A percentile compares a stretch with the other conserved stretches of the same genome.
These are phyloP conservation scores for Tinea pellionella DNA, from an alignment of 2,888 invertebrate genomes.

Conservation along the genomic window DNA sequence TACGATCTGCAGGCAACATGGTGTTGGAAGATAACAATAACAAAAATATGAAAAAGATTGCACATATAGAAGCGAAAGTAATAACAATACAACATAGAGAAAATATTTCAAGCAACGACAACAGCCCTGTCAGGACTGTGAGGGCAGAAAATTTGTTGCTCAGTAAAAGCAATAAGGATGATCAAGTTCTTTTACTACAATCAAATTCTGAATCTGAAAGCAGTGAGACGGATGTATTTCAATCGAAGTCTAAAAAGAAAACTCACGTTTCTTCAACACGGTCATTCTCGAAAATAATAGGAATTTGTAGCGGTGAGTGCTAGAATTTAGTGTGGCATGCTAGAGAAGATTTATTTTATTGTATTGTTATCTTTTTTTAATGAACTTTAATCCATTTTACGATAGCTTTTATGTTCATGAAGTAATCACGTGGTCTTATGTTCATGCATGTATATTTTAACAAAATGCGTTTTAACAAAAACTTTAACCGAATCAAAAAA, in stretches of 20 bases:
- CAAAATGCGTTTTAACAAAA: too few species aligned
- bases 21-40: neutral
- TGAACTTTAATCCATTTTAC: too few species aligned
- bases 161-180: neutral
- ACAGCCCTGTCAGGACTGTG: too few species aligned
- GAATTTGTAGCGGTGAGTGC: slow-evolving; percentile 50
- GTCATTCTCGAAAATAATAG: slow-evolving; percentile 44
- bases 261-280: slow-evolving; percentile 19
- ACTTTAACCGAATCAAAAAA: too few species aligned
- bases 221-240: neutral
- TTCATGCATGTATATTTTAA: too few species aligned
- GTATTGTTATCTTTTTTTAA: too few species aligned
- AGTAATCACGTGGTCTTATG: too few species aligned
- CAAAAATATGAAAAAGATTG: neutral
- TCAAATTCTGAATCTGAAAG: slow-evolving; percentile 32
- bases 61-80: neutral
- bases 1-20: too few species aligned
- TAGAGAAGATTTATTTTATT: too few species aligned
- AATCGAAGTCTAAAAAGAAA: neutral
- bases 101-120: neutral
- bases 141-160: too few species aligned
- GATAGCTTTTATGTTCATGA: too few species aligned
- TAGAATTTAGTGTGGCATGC: slow-evolving; percentile 18
- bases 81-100: neutral
- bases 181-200: slow-evolving; percentile 29